Conservation (phyloP, 2,113 vertebrate genomes). For the Apteryx mantelli region DNA sequence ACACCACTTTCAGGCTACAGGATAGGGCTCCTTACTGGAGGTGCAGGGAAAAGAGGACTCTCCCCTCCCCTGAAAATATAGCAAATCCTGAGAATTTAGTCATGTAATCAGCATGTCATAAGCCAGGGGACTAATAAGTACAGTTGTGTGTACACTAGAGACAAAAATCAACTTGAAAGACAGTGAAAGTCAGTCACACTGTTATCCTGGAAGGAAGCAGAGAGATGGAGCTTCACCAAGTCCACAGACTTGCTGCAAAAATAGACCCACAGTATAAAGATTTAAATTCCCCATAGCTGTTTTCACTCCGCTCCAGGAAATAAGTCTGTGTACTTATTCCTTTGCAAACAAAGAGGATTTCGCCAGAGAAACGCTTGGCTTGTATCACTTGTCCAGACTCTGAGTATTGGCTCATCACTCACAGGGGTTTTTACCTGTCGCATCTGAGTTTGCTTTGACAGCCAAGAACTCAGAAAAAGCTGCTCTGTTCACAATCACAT, state of each 20-base stretch:
- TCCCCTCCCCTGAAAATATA: neutral
- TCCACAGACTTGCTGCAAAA: neutral
- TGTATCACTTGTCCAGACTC: neutral
- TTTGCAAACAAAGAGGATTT: neutral
- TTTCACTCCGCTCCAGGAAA: neutral
- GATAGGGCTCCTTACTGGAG: neutral
- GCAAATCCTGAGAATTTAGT: neutral
- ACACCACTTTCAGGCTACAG: neutral
- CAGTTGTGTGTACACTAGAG: neutral
- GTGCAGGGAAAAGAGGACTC: neutral
- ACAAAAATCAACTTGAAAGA: neutral
- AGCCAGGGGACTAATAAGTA: neutral
- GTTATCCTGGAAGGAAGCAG: neutral
- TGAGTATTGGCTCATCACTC: neutral
- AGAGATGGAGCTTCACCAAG: neutral
- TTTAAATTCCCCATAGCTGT: neutral
- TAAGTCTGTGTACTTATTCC: neutral
- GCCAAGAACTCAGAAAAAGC: neutral
- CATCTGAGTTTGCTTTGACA: neutral
- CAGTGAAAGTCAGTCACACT: neutral
- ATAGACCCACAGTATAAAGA: neutral
- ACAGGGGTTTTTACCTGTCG: neutral
- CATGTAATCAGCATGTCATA: neutral
- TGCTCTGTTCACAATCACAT: neutral
- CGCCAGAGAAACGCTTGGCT: rapidly evolving